These are phyloP conservation scores for Euzetes globulus DNA, from an alignment of 2,888 invertebrate genomes.

Conservation along the genomic window DNA sequence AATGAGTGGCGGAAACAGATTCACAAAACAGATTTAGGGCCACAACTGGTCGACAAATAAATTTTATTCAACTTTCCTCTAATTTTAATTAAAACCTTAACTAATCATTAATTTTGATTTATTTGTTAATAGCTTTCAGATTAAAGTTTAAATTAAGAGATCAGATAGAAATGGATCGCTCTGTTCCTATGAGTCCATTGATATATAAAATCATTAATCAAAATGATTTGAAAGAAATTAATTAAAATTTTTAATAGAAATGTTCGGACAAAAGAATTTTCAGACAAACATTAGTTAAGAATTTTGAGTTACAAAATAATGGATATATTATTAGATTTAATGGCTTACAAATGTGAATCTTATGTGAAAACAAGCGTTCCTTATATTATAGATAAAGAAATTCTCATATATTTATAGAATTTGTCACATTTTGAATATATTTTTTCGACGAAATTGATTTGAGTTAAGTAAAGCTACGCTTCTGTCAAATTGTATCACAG, in stretches of 20 bases:
- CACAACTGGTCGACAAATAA: neutral
- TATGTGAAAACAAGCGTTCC: too few species aligned
- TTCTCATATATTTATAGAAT: too few species aligned
- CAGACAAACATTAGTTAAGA: too few species aligned
- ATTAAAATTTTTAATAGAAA: neutral
- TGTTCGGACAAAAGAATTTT: too few species aligned
- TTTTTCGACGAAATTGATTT: too few species aligned
- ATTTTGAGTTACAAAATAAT: too few species aligned
- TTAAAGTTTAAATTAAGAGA: slow-evolving; percentile 2
- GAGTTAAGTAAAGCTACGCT: neutral
- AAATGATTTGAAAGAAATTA: neutral
- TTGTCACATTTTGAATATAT: neutral
- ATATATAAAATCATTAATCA: slow-evolving; percentile 6
- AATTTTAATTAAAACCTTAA: slow-evolving; percentile 6
- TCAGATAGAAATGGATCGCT: too few species aligned
- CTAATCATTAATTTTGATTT: slow-evolving; percentile 8
- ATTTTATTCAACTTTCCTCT: neutral
- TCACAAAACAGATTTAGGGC: neutral
- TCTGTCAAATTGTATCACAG: slow-evolving; percentile 15
- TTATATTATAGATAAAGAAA: too few species aligned
- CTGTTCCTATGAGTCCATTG: too few species aligned
- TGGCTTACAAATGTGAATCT: too few species aligned
- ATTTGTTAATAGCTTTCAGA: slow-evolving; percentile 18
- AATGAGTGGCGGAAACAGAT: slow-evolving; percentile 14
- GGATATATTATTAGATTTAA: neutral